Evolutionary conservation across 2,888 invertebrate genomes (phyloP).

Genomic region (Lepidocyrtoides sp.): DNA sequence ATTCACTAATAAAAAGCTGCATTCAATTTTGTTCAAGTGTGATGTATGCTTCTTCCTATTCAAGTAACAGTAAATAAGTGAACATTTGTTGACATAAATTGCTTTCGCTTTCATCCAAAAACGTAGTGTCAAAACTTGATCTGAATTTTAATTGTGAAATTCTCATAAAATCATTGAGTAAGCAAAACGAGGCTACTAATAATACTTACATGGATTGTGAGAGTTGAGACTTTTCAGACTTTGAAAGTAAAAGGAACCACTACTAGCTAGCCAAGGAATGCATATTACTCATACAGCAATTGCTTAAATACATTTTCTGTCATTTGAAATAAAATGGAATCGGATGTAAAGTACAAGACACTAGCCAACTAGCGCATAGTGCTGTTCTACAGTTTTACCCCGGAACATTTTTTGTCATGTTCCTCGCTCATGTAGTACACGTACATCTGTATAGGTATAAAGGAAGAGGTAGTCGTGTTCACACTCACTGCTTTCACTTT

Average conservation of each 20-base stretch:
- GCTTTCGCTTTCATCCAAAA: constrained; percentile 64
- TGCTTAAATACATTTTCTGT: neutral
- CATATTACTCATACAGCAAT: too few relatives aligned
- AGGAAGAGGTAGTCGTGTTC: neutral
- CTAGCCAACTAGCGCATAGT: neutral
- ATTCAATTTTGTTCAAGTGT: neutral
- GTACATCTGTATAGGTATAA: neutral
- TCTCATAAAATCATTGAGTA: constrained; percentile 69
- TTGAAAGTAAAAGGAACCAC: neutral
- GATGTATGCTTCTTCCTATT: constrained; percentile 52
- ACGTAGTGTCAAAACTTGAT: constrained; percentile 75
- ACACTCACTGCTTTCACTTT: neutral
- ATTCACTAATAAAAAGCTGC: too few relatives aligned
- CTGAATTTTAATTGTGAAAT: constrained; percentile 73
- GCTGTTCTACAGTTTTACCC: neutral
- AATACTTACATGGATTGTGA: constrained; percentile 28
- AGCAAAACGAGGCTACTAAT: neutral
- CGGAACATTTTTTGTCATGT: constrained; percentile 13
- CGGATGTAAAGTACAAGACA: neutral
- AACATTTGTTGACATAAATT: constrained; percentile 73
- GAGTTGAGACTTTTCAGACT: too few relatives aligned
- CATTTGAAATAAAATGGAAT: constrained; percentile 7
- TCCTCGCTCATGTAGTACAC: neutral
- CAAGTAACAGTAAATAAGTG: constrained; percentile 65
- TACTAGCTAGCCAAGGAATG: too few relatives aligned